Base-by-base conservation (phyloP, 2,113 vertebrate genomes). In the Nycticebus coucang region DNA sequence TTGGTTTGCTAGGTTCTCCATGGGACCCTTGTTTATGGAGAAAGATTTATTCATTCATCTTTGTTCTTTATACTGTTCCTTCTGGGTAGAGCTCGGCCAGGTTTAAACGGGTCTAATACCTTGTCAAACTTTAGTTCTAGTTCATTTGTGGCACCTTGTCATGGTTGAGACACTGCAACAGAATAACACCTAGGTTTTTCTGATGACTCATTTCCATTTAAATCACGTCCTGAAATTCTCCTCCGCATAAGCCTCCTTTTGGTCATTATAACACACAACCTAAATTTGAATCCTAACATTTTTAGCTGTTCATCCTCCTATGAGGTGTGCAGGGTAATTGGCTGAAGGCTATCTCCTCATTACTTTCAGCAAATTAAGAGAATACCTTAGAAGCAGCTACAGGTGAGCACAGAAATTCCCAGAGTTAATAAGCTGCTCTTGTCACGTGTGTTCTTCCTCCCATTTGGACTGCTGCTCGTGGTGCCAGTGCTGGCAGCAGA, bases 351-450 rank as follows among this genome's bases (percentile, higher is more conserved):
- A 21, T 57, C 15, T 30, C 33, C 55, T 97, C 41, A 95, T 95
- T 74, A 95, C 83, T 94, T n/a, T 94, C 1, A 96, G 89, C 14
- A 92, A 97, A 94, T 92, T 94, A 93, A 90, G 78, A 96, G 79
- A 0, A 2, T 89, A 66, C 75, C 87, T 78, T 91, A 1, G 45
- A 91, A 50, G 11, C 30, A 13, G 30, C 87, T 62, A 1, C 6
- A 93, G 62, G 62, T 86, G 78, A 89, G 79, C 21, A 1, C 4
- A 2, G 90, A 87, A 72, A 24, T 91, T 97, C 64, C 30, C 80
- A 41, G 95, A 96, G 69, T 88, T 97, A 95, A 88, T 93, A 64
- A 41, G 86, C 75, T 92, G 17, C 74, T 17, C 71, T 92, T 33
- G 7, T 95, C 74, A 15, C 10, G 8, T 62, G n/a, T 55, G 95